A percentile compares a stretch with the other conserved stretches of the same genome.
phyloP scores from a whole-genome alignment of 2,113 vertebrate species.

The Tetraodon nigroviridis region DNA sequence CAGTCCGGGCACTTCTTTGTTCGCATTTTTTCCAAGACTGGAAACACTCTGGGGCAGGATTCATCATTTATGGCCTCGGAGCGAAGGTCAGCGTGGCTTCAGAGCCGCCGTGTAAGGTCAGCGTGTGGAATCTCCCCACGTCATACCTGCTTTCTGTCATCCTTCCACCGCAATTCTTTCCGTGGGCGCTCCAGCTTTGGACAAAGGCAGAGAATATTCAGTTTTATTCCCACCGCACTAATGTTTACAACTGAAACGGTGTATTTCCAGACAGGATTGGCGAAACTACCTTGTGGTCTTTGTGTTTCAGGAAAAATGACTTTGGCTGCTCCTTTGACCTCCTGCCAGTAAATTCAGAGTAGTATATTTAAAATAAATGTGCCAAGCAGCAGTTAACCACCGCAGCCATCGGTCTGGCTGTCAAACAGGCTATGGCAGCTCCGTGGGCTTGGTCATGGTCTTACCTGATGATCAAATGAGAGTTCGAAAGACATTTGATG shows the following conservation, averaged over 20 bases:
- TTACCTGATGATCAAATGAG: conserved; percentile 50
- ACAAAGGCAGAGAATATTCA: no score
- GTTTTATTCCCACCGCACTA: no score
- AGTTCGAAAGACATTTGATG: conserved; percentile 64
- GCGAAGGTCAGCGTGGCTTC: neutral
- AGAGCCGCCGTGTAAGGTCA: no score
- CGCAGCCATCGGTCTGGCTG: conserved; percentile 10
- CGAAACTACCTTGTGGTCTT: conserved; percentile 10
- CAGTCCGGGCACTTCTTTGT: conserved; percentile 73
- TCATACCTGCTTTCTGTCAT: neutral
- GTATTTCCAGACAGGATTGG: neutral
- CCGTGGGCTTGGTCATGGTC: no score
- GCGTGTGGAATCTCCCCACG: no score
- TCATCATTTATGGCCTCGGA: neutral
- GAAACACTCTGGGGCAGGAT: conserved; percentile 71
- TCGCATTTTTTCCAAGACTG: conserved; percentile 75
- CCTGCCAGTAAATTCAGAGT: conserved; percentile 56
- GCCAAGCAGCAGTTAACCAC: neutral
- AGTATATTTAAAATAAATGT: neutral
- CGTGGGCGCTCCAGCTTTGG: no score
- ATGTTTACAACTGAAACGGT: no score
- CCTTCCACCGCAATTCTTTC: neutral
- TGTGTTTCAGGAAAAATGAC: conserved; percentile 64
- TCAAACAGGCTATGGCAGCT: conserved; percentile 56
- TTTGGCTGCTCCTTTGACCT: conserved; percentile 61